Conservation (phyloP, 2,797 vertebrate species). For the Sebastes oblongus region DNA sequence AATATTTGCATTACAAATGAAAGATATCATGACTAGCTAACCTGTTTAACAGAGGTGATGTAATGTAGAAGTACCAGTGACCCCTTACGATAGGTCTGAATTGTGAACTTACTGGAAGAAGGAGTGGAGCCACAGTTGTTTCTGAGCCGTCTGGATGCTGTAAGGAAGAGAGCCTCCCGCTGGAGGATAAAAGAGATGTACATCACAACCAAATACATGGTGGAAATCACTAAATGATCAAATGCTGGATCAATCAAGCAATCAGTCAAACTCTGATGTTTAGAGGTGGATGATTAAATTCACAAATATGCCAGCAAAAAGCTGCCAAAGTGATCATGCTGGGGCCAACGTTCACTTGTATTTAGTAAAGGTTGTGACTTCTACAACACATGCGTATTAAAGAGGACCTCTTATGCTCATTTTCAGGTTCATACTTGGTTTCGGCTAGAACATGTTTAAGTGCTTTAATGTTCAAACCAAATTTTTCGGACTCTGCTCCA, state of each 20-base stretch:
- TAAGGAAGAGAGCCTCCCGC: slow-evolving; percentile 98
- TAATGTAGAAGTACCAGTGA: background rate
- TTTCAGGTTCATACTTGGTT: too few relatives aligned
- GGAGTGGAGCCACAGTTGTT: slow-evolving; percentile 93
- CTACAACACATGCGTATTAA: background rate
- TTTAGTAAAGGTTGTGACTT: background rate
- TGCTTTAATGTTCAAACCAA: too few relatives aligned
- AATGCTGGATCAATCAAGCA: background rate
- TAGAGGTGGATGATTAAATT: background rate
- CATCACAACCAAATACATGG: background rate
- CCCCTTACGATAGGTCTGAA: too few relatives aligned
- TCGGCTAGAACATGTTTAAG: too few relatives aligned
- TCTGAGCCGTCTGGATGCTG: slow-evolving; percentile 95
- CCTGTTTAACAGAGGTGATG: background rate
- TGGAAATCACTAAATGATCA: background rate
- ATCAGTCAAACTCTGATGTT: background rate
- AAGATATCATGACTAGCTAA: background rate
- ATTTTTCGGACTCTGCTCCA: too few relatives aligned
- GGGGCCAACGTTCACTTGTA: background rate
- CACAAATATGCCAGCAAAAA: background rate
- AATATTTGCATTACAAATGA: background rate
- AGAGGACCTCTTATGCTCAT: background rate
- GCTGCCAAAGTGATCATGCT: background rate
- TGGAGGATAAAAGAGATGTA: slow-evolving; percentile 54
- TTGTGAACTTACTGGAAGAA: slow-evolving; percentile 92